Conservation (phyloP, 2,113 vertebrate species). For the Scortum barcoo region DNA sequence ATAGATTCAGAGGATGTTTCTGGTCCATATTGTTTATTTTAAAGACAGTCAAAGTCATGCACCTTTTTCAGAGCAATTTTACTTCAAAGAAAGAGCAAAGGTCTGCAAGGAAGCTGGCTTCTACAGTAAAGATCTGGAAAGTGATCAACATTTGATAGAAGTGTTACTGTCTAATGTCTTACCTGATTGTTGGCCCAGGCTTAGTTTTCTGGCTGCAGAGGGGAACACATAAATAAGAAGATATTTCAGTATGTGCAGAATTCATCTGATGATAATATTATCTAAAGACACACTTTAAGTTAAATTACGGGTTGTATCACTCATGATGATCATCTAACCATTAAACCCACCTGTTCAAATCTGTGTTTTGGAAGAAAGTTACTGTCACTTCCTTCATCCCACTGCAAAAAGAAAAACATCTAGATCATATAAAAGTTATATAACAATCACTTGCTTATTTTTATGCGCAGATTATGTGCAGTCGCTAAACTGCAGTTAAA, state of each 20-base stretch:
- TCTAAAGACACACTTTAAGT: neutral
- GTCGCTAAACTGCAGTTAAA: neutral
- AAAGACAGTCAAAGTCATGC: too few relatives aligned
- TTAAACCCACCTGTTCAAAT: conserved; percentile 63
- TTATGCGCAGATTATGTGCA: too few relatives aligned
- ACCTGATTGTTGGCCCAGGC: conserved; percentile 66
- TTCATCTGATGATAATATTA: neutral
- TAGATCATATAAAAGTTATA: accelerated
- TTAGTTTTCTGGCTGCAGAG: conserved; percentile 39
- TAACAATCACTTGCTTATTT: neutral
- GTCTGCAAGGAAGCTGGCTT: conserved; percentile 22
- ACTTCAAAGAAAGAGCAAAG: conserved; percentile 23
- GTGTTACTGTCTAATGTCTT: neutral
- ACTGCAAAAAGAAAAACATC: conserved; percentile 57
- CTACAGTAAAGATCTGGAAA: neutral
- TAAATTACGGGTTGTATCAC: neutral
- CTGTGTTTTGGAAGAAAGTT: conserved; percentile 59
- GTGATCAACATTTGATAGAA: neutral
- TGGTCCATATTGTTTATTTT: neutral
- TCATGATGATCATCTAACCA: neutral
- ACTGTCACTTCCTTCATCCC: conserved; percentile 72
- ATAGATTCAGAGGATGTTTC: neutral
- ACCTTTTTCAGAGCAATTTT: neutral
- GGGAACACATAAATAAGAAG: neutral
- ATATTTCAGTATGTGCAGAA: neutral